These are phyloP conservation scores for Dimorphilus gyrociliatus DNA, from an alignment of 2,888 invertebrate genomes.

Conservation along the genomic window DNA sequence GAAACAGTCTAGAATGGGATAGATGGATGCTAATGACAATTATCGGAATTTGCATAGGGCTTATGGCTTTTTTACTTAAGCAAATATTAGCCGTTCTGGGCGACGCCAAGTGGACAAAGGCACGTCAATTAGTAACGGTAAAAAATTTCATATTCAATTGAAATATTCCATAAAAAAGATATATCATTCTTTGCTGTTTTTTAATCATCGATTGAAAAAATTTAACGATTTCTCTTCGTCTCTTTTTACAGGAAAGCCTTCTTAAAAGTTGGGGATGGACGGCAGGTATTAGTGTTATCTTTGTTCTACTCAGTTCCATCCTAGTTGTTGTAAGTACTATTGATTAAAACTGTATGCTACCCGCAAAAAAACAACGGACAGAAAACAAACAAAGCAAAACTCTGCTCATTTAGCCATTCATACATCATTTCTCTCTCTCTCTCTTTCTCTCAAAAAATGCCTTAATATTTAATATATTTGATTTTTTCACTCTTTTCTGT, in stretches of 20 bases:
- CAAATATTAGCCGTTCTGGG: slow-evolving; percentile 9
- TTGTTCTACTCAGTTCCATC: slow-evolving; percentile 9
- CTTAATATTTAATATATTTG: neutral
- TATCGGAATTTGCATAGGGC: slow-evolving; percentile 11
- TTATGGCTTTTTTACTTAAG: slow-evolving; percentile 10
- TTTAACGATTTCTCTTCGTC: too few relatives aligned
- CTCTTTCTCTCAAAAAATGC: neutral
- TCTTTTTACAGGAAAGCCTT: slow-evolving; percentile 5
- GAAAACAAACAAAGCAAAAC: too few relatives aligned
- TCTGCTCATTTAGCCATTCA: too few relatives aligned
- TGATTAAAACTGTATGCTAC: too few relatives aligned
- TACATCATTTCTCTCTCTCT: too few relatives aligned
- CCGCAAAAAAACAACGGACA: too few relatives aligned
- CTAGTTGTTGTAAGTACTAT: slow-evolving; percentile 12
- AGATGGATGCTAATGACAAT: slow-evolving; percentile 11
- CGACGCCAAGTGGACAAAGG: slow-evolving; percentile 8
- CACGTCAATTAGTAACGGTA: slow-evolving; percentile 8
- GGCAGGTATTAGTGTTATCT: slow-evolving; percentile 10
- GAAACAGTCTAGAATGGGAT: slow-evolving; percentile 9
- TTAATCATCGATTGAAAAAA: neutral
- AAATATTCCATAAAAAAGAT: neutral
- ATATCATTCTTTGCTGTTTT: neutral
- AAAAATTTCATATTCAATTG: neutral
- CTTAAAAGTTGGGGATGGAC: slow-evolving; percentile 7
- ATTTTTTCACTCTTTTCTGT: neutral